Percentiles rank a stretch among this genome's conserved stretches.
Conservation (phyloP, 2,888 invertebrate genomes). For the Polydrusus cervinus region DNA sequence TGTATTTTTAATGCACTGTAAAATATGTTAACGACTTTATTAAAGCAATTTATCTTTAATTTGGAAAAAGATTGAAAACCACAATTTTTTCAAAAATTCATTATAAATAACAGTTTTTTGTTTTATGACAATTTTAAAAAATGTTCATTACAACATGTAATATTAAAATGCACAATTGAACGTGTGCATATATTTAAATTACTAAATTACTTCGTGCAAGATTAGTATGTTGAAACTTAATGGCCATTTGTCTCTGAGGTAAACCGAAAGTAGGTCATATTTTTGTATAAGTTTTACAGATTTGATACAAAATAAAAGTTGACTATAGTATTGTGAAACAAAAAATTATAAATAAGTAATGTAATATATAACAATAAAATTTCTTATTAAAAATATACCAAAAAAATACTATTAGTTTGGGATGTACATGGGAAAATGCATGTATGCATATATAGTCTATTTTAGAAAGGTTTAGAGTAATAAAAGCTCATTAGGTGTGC, state of each 20-base stretch:
- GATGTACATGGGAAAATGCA: no score
- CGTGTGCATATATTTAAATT: slow-evolving; percentile 28
- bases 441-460: no score
- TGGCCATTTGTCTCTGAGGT: slow-evolving; percentile 28
- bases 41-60: no score
- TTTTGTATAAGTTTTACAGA: slow-evolving; percentile 23
- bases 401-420: no score
- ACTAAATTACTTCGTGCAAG: slow-evolving; percentile 35
- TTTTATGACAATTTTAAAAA: slow-evolving; percentile 7
- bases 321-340: slow-evolving; percentile 3
- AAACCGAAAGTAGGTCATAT: slow-evolving; percentile 34
- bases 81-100: not conserved
- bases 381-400: not conserved
- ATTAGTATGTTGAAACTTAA: slow-evolving; percentile 31
- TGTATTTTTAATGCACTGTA: no score
- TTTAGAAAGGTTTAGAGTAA: no score
- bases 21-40: no score
- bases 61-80: not conserved
- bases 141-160: slow-evolving; percentile 14
- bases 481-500: no score
- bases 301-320: not conserved
- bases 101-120: not conserved
- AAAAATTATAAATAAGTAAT: not conserved
- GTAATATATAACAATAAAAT: not conserved
- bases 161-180: slow-evolving; percentile 27